These are phyloP conservation scores for Sander lucioperca DNA, from an alignment of 2,113 vertebrate species.

Conservation along the genomic window DNA sequence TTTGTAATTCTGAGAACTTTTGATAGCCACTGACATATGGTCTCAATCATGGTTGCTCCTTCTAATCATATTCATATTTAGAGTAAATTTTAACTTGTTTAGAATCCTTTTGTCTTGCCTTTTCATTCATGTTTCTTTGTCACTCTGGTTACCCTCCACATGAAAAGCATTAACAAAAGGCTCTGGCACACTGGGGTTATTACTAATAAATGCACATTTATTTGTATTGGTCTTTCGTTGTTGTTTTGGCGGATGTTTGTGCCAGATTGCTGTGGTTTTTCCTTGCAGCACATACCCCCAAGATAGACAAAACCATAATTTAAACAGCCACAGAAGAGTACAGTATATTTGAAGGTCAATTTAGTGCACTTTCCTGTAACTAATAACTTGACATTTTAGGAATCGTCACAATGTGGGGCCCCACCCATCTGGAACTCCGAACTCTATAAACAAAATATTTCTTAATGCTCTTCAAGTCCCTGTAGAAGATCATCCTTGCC, in stretches of 20 bases:
- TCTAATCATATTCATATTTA: slow-evolving; percentile 36
- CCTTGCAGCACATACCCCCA: not conserved
- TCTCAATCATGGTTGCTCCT: slow-evolving; percentile 28
- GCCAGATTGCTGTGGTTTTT: slow-evolving; percentile 37
- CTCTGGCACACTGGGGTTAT: not conserved
- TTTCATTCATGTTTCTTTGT: slow-evolving; percentile 14
- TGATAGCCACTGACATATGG: slow-evolving; percentile 51
- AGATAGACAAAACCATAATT: slow-evolving; percentile 23
- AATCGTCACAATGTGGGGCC: not conserved
- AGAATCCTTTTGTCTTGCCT: not conserved
- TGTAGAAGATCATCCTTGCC: not conserved
- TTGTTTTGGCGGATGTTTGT: slow-evolving; percentile 17
- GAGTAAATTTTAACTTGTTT: slow-evolving; percentile 7
- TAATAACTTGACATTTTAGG: slow-evolving; percentile 24
- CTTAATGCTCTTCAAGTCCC: not conserved
- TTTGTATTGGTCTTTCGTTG: not conserved
- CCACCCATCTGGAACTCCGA: not conserved
- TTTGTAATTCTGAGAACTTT: slow-evolving; percentile 25
- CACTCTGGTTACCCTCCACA: not conserved
- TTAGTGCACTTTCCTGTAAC: slow-evolving; percentile 10
- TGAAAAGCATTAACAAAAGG: not conserved
- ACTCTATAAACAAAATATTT: not conserved
- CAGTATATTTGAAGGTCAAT: slow-evolving; percentile 7
- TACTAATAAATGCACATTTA: not conserved
- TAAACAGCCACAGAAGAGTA: not conserved